phyloP scores from a whole-genome alignment of 2,113 vertebrate genomes.

The Garra rufa region DNA sequence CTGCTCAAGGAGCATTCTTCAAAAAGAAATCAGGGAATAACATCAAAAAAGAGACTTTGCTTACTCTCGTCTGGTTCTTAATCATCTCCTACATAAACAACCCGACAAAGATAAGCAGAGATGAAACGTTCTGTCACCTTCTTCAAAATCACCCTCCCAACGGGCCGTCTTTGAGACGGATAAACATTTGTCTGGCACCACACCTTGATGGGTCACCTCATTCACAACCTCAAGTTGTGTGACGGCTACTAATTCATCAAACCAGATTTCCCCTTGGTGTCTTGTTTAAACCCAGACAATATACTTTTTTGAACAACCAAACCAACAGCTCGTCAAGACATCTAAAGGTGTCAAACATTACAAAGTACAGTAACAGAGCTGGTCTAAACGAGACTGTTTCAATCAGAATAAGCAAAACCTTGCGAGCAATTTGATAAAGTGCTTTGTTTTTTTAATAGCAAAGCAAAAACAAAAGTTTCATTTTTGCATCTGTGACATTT shows the following conservation, averaged over 20 bases:
- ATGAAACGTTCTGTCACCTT: conserved; percentile 27
- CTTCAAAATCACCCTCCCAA: conserved; percentile 30
- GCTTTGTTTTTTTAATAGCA: conserved; percentile 52
- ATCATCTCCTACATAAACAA: conserved; percentile 37
- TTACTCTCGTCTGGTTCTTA: neutral
- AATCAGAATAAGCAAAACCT: neutral
- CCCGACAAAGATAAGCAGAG: neutral
- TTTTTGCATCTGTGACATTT: neutral
- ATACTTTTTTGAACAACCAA: neutral
- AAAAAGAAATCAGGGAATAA: conserved; percentile 22
- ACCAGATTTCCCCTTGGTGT: neutral
- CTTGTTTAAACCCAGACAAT: neutral
- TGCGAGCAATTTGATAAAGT: neutral
- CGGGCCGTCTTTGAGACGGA: conserved; percentile 9
- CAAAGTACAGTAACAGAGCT: conserved; percentile 1
- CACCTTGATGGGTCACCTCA: conserved; percentile 43
- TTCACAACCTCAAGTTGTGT: conserved; percentile 35
- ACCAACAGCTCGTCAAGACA: neutral
- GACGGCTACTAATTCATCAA: neutral
- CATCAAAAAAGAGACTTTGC: conserved; percentile 15
- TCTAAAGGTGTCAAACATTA: conserved; percentile 6
- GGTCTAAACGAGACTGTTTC: neutral
- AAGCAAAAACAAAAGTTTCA: conserved; percentile 69
- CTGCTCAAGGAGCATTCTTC: conserved; percentile 43
- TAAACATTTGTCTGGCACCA: conserved; percentile 48